Base-by-base conservation (phyloP, 2,797 vertebrate genomes). In the Gephyroberyx darwinii region DNA sequence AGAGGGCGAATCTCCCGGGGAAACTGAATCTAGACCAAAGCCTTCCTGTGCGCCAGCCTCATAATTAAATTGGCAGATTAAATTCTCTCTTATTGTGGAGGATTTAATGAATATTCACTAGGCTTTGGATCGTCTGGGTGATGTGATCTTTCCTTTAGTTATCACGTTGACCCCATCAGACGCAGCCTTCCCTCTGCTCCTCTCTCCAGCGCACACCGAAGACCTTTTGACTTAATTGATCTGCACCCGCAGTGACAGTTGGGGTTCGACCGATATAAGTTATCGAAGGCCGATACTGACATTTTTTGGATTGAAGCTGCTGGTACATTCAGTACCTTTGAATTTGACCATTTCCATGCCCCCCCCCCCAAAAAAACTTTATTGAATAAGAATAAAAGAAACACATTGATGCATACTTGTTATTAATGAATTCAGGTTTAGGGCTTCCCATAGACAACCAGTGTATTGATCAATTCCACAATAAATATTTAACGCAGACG, bases 31-130 rank as follows among this genome's bases (percentile, higher is more conserved):
- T 91, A 88, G 89, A 89, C 89, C 85, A 58, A 71, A 78, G 82
- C 76, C 83, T 89, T 89, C 87, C 85, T 81, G 64, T 73, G 90
- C 14, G 71, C 80, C 55, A 71, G 86, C 89, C 88, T 89, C 80
- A 61, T 91, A 90, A 91, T 93, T 92, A 92, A 91, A 90, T 85
- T 84, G 84, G 86, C 88, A 91, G 88, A 91, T 91, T 90, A 89
- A 89, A 87, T 74, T 84, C 80, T 76, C 69, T 88, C 80, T 77
- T 85, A 87, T 91, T 88, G 86, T 88, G 74, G 69, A 82, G 77
- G 80, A 56, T 88, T 90, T 90, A 90, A 93, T 92, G 91, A 93
- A 90, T 89, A 90, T 91, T 91, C 86, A 87, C 75, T 43, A 26
- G 69, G 83, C 81, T 84, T 72, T 14, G 70, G 80, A 76, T 74